phyloP scores from a whole-genome alignment of 2,797 vertebrate species.

The Adrianichthys oophorus region DNA sequence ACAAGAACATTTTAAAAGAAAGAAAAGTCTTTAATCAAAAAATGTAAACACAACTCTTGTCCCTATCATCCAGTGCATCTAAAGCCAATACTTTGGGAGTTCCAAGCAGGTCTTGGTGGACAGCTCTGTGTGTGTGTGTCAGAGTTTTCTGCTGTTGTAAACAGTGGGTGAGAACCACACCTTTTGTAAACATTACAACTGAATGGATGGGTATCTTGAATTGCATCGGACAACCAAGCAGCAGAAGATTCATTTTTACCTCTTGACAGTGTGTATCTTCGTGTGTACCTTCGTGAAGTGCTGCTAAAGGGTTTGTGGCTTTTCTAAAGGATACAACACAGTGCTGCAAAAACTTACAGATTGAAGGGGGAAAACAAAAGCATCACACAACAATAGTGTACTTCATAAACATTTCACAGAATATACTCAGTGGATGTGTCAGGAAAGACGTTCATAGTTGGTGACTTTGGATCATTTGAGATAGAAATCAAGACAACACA shows the following conservation, averaged over 20 bases:
- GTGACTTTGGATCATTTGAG: constrained; percentile 51
- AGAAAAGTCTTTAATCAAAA: constrained; percentile 50
- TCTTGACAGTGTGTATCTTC: constrained; percentile 32
- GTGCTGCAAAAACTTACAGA: constrained; percentile 58
- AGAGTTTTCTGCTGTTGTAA: constrained; percentile 41
- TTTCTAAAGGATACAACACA: constrained; percentile 34
- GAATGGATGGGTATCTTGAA: constrained; percentile 39
- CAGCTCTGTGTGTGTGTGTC: constrained; percentile 58
- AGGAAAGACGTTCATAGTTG: constrained; percentile 47
- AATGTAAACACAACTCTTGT: constrained; percentile 70
- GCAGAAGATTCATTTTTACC: constrained; percentile 30
- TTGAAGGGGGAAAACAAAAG: constrained; percentile 30
- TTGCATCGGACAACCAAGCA: constrained; percentile 42
- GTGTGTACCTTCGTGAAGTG: constrained; percentile 35
- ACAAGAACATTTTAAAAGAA: constrained; percentile 63
- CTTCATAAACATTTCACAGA: constrained; percentile 68
- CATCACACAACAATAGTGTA: constrained; percentile 70
- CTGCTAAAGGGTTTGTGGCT: constrained; percentile 35
- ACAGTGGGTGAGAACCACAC: constrained; percentile 42
- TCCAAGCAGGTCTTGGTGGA: constrained; percentile 48
- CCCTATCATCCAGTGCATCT: constrained; percentile 26
- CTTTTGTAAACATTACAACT: constrained; percentile 66
- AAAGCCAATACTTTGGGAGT: constrained; percentile 46
- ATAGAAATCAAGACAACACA: constrained; percentile 69
- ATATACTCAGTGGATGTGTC: constrained; percentile 72